Conservation (phyloP, 2,113 vertebrate genomes). For the Indicator maculatus region DNA sequence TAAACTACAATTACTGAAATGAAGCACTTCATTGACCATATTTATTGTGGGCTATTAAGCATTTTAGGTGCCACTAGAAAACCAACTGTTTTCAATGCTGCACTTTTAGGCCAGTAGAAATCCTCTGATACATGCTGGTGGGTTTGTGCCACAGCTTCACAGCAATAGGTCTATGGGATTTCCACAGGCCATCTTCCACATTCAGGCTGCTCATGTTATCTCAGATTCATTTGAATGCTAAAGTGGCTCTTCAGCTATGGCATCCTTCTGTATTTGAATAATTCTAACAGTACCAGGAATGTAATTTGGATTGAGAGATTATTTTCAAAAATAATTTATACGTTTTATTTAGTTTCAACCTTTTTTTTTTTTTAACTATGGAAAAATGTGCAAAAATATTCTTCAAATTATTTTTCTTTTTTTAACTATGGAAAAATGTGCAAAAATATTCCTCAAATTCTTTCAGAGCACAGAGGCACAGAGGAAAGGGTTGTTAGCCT, state of each 20-base stretch:
- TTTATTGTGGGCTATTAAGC: neutral
- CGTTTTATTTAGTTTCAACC: slow-evolving; percentile 29
- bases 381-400: slow-evolving; percentile 45
- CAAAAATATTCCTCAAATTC: slow-evolving; percentile 12
- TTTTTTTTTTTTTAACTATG: neutral
- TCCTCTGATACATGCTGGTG: neutral
- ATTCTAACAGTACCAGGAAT: slow-evolving; percentile 12
- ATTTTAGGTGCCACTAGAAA: neutral
- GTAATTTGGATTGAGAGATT: slow-evolving; percentile 9
- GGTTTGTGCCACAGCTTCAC: neutral
- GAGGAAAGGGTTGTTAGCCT: neutral
- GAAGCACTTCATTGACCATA: neutral
- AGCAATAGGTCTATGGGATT: neutral
- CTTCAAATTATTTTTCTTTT: neutral
- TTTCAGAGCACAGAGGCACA: neutral
- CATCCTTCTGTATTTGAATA: slow-evolving; percentile 21
- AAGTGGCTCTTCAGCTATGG: neutral
- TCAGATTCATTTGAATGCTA: neutral
- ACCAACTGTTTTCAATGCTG: neutral
- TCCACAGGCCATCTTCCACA: neutral
- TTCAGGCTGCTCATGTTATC: slow-evolving; percentile 1
- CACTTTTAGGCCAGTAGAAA: neutral
- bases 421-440: slow-evolving; percentile 38
- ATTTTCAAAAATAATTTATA: slow-evolving; percentile 27
- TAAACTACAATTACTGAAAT: neutral